phyloP scores from a whole-genome alignment of 2,797 vertebrate genomes.

The Coluber constrictor region DNA sequence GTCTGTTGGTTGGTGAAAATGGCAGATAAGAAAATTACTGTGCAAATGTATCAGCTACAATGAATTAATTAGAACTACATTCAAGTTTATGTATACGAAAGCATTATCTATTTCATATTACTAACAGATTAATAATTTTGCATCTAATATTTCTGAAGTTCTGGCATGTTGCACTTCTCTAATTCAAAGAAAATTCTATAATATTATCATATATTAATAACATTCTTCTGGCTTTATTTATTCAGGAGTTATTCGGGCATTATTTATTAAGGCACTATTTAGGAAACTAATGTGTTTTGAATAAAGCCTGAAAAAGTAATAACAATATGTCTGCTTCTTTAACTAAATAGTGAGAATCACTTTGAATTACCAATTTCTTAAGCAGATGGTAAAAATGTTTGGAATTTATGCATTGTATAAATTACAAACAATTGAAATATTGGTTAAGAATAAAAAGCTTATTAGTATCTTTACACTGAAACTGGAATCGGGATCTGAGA shows the following conservation, averaged over 20 bases:
- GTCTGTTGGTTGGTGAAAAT: not conserved
- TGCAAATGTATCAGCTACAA: not conserved
- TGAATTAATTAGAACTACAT: not conserved
- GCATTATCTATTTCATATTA: not conserved
- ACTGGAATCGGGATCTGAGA: slow-evolving; percentile 81
- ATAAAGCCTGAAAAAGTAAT: not conserved
- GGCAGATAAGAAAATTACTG: not conserved
- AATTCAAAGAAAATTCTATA: not conserved
- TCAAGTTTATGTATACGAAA: not conserved
- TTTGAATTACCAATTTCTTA: not conserved
- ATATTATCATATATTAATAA: not conserved
- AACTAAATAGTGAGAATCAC: not conserved
- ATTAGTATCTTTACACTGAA: slow-evolving; percentile 79
- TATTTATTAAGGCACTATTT: not conserved
- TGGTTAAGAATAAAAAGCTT: not conserved
- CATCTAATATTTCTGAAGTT: not conserved
- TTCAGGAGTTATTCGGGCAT: not conserved
- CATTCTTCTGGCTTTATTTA: not conserved
- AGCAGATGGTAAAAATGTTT: not conserved
- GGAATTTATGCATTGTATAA: not conserved
- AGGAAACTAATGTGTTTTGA: not conserved
- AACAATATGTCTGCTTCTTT: not conserved
- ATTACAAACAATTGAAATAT: not conserved
- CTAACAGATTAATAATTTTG: not conserved
- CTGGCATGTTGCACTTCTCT: not conserved